Percentiles rank a stretch among this genome's conserved stretches.
Evolutionary conservation across 2,797 vertebrate species (phyloP).

Genomic region (Eulemur mongoz): DNA sequence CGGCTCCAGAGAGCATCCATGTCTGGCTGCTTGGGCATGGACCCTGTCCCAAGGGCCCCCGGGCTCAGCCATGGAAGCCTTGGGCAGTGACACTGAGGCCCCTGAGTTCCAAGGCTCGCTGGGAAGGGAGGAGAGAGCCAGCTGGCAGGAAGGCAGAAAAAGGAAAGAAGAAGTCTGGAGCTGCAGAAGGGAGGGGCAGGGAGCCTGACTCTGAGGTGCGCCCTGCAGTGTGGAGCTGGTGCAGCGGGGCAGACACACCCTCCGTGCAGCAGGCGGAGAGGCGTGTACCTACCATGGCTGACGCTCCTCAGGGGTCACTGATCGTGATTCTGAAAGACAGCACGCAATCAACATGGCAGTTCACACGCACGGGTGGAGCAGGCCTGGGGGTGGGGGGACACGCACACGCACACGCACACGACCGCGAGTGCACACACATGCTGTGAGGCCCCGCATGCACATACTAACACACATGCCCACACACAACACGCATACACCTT

Average conservation of each 20-base stretch:
- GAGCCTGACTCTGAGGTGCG: slow-evolving; percentile 61
- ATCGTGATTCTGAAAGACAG: slow-evolving; percentile 99
- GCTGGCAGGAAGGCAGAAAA: slow-evolving; percentile 73
- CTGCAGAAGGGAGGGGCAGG: slow-evolving; percentile 60
- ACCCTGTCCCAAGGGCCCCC: slow-evolving; percentile 49
- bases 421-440: slow-evolving; percentile 70
- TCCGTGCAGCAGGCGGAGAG: slow-evolving; percentile 87
- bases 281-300: slow-evolving; percentile 93
- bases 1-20: background rate
- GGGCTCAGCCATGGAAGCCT: slow-evolving; percentile 33
- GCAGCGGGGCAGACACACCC: slow-evolving; percentile 75
- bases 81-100: slow-evolving; percentile 72
- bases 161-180: slow-evolving; percentile 65
- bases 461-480: slow-evolving; percentile 45
- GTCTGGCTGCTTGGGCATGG: background rate
- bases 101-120: slow-evolving; percentile 75
- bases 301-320: slow-evolving; percentile 98
- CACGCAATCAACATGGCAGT: slow-evolving; percentile 91
- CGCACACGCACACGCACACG: slow-evolving; percentile 58
- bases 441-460: slow-evolving; percentile 59
- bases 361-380: slow-evolving; percentile 84
- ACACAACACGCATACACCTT: slow-evolving; percentile 54
- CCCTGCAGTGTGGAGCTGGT: slow-evolving; percentile 75
- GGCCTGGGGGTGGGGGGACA: slow-evolving; percentile 71
- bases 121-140: slow-evolving; percentile 76